These are phyloP conservation scores for Acrocephalus kingi DNA, from an alignment of 2,113 vertebrate genomes.

Conservation along the genomic window DNA sequence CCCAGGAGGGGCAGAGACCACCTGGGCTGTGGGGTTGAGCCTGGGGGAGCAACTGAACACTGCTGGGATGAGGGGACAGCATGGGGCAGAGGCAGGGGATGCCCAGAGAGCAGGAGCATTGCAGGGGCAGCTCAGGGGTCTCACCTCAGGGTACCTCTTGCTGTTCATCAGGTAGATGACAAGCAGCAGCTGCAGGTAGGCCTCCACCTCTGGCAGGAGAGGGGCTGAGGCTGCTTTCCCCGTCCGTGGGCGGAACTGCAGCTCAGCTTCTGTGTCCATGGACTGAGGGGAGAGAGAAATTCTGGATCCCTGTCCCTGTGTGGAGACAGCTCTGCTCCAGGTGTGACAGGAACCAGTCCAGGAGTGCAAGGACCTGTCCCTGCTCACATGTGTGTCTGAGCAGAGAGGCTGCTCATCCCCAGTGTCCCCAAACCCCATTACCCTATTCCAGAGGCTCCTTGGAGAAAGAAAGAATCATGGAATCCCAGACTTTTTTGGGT, in stretches of 20 bases:
- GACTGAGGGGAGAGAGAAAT: slow-evolving; percentile 69
- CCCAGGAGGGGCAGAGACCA: not conserved
- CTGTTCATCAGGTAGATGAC: slow-evolving; percentile 94
- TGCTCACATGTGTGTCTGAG: accelerated
- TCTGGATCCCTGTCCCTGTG: not conserved
- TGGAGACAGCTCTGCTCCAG: not conserved
- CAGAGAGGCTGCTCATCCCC: accelerated
- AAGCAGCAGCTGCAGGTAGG: slow-evolving; percentile 92
- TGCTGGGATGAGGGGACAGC: not conserved
- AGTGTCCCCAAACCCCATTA: not conserved
- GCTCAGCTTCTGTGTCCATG: slow-evolving; percentile 92
- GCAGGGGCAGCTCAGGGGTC: not conserved
- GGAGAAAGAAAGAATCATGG: not conserved
- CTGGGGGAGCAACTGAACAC: accelerated
- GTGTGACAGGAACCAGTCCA: not conserved
- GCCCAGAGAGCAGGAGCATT: not conserved
- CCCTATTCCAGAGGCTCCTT: accelerated
- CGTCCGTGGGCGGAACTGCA: slow-evolving; percentile 89
- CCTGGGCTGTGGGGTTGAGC: not conserved
- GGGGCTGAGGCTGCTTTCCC: slow-evolving; percentile 89
- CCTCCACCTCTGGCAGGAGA: slow-evolving; percentile 92
- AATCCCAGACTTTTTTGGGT: not conserved
- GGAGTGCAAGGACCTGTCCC: not conserved
- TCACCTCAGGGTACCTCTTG: slow-evolving; percentile 89
- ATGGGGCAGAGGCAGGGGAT: accelerated